Percentiles rank a stretch among this genome's conserved stretches.
phyloP scores from a whole-genome alignment of 2,113 vertebrate species.

The Varanus salvator region DNA sequence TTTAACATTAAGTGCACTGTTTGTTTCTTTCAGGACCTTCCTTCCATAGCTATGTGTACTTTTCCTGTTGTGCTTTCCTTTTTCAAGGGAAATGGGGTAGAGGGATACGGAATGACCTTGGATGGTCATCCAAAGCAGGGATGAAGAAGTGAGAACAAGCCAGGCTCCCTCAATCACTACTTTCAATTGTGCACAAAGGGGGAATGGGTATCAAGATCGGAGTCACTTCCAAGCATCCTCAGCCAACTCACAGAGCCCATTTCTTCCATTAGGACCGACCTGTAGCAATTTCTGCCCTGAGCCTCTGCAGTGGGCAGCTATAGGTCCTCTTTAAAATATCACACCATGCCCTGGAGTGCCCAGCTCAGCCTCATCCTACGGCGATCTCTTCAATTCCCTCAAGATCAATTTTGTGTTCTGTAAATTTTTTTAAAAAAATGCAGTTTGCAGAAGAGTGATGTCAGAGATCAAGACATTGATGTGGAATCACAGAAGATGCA shows the following conservation, averaged over 20 bases:
- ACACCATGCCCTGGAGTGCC: background rate
- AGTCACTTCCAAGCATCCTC: background rate
- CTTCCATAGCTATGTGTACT: background rate
- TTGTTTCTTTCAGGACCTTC: slow-evolving; percentile 15
- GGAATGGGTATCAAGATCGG: background rate
- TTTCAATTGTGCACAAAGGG: background rate
- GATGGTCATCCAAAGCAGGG: background rate
- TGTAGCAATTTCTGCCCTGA: background rate
- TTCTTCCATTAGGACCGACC: background rate
- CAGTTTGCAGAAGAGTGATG: background rate
- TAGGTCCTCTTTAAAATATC: background rate
- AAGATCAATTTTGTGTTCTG: background rate
- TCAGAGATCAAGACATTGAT: background rate
- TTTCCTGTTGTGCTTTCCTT: background rate
- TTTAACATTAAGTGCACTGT: background rate
- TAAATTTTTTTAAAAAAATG: background rate
- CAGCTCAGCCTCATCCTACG: background rate
- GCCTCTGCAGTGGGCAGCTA: too few relatives aligned
- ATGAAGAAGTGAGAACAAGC: background rate
- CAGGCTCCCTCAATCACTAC: background rate
- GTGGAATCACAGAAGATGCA: background rate
- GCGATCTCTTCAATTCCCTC: background rate
- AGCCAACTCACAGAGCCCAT: background rate
- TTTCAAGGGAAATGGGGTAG: background rate
- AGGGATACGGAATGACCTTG: background rate